phyloP scores from a whole-genome alignment of 2,888 invertebrate species.

The Drosophila greeni region DNA sequence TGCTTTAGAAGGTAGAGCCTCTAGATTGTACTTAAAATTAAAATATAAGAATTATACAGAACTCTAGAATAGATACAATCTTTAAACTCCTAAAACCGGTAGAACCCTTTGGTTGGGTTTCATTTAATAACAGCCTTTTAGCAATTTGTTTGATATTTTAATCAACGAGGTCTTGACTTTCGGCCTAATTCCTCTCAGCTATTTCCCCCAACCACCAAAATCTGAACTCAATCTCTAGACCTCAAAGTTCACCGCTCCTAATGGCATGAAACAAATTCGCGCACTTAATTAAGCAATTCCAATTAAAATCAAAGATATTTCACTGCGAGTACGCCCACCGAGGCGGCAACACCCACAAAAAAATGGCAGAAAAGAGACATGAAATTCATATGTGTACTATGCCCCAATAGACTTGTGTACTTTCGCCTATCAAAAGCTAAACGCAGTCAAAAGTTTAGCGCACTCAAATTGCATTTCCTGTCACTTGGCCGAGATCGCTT shows the following conservation, averaged over 20 bases:
- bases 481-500: constrained; percentile 63
- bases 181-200: constrained; percentile 3
- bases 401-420: constrained; percentile 44
- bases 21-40: not conserved
- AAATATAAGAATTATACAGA: too few species aligned
- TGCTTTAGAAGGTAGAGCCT: not conserved
- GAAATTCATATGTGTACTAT: constrained; percentile 25
- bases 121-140: too few species aligned
- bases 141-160: too few species aligned
- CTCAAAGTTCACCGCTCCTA: constrained; percentile 21
- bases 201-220: constrained; percentile 7
- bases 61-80: too few species aligned
- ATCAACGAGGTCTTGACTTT: constrained; percentile 1
- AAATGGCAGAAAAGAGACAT: constrained; percentile 15
- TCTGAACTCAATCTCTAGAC: constrained; percentile 17
- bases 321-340: constrained; percentile 51
- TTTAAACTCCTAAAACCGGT: too few species aligned
- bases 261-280: constrained; percentile 23
- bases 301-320: constrained; percentile 50
- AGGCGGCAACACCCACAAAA: constrained; percentile 56
- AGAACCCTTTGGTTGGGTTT: too few species aligned
- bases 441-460: constrained; percentile 64
- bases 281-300: constrained; percentile 68
- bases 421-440: constrained; percentile 64
- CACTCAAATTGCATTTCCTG: constrained; percentile 73